A percentile compares a stretch with the other conserved stretches of the same genome.
Evolutionary conservation across 2,113 vertebrate species (phyloP).

Genomic region (Syngnathus floridae): DNA sequence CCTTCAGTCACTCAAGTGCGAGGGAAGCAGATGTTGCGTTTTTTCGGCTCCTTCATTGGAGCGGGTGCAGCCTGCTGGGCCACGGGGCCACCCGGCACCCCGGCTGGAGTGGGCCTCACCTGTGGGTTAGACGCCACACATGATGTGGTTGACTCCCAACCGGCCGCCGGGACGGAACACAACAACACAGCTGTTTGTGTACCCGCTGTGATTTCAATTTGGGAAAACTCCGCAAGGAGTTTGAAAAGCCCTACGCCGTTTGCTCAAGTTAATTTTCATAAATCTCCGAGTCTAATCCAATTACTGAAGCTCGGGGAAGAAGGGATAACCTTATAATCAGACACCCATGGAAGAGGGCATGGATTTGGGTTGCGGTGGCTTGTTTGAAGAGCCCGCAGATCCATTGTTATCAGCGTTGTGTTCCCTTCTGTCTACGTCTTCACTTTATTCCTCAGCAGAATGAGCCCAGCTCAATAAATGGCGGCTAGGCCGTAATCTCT

Average conservation of each 20-base stretch:
- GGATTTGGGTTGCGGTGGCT: conserved; percentile 65
- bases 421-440: conserved; percentile 54
- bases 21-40: conserved; percentile 70
- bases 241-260: conserved; percentile 55
- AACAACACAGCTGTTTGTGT: conserved; percentile 10
- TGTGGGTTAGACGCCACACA: conserved; percentile 47
- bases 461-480: conserved; percentile 70
- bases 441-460: conserved; percentile 69
- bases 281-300: conserved; percentile 80
- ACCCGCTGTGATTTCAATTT: conserved; percentile 56
- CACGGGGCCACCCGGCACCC: conserved; percentile 64
- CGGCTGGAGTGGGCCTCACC: conserved; percentile 66
- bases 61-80: conserved; percentile 61
- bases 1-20: conserved; percentile 65
- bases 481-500: conserved; percentile 66
- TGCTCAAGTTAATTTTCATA: conserved; percentile 74
- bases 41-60: conserved; percentile 71
- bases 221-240: conserved; percentile 55
- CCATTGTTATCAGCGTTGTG: conserved; percentile 70
- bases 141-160: neutral
- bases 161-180: neutral
- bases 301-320: conserved; percentile 70
- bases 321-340: conserved; percentile 76
- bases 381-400: conserved; percentile 70
- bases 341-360: conserved; percentile 70